Conservation (phyloP, 1,140 invertebrate species). For the Acromyrmex heyeri region DNA sequence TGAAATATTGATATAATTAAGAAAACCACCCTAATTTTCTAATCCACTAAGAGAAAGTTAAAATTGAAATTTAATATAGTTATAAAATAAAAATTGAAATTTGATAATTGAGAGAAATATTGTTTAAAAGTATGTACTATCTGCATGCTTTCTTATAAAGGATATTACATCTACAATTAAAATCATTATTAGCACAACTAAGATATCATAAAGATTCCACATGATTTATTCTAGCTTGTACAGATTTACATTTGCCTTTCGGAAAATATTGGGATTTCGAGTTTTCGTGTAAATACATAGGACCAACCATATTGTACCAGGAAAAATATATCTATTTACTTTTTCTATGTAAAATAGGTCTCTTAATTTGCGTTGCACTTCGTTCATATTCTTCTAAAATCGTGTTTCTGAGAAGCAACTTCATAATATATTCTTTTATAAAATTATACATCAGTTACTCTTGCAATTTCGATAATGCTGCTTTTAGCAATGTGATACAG, state of each 20-base stretch:
- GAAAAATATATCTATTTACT: constrained; percentile 70
- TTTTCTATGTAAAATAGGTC: constrained; percentile 70
- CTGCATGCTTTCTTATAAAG: too few relatives aligned
- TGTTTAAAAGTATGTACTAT: too few relatives aligned
- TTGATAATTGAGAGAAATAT: too few relatives aligned
- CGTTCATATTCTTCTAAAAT: constrained; percentile 38
- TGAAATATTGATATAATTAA: too few relatives aligned
- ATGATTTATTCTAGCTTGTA: constrained; percentile 55
- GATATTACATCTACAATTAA: neutral
- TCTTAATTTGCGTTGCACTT: constrained; percentile 43
- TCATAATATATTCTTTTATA: neutral
- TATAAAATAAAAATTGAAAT: too few relatives aligned
- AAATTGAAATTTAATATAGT: too few relatives aligned
- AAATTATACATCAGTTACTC: constrained; percentile 10
- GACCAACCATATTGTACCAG: constrained; percentile 31
- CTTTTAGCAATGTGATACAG: neutral
- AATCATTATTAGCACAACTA: neutral
- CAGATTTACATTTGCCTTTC: constrained; percentile 61
- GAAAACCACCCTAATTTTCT: too few relatives aligned
- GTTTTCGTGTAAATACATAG: constrained; percentile 12
- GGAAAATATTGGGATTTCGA: constrained; percentile 61
- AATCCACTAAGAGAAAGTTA: too few relatives aligned
- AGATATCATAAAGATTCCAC: constrained; percentile 1
- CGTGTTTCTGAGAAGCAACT: constrained; percentile 4
- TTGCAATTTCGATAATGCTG: neutral